These are phyloP conservation scores for Caenorhabditis latens DNA, from an alignment of 1,140 invertebrate species.

Conservation along the genomic window DNA sequence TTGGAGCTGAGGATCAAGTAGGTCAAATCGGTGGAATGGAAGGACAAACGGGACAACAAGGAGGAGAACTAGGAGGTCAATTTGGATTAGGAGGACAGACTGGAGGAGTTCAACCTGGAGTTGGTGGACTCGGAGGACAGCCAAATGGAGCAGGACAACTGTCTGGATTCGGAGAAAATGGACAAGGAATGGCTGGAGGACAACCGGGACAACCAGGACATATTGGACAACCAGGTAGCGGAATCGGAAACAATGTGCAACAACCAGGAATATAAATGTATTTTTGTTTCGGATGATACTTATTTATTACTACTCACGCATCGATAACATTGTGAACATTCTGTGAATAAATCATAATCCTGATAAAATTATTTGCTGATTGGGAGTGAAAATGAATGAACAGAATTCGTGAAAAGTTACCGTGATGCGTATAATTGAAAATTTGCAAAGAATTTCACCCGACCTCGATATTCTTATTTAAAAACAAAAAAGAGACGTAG, in stretches of 20 bases:
- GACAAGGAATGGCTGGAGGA: constrained; percentile 5
- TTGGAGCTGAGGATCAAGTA: not conserved
- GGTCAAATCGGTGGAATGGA: constrained; percentile 13
- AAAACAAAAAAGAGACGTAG: too few species aligned
- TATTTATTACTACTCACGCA: not conserved
- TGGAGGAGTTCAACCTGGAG: not conserved
- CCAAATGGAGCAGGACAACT: not conserved
- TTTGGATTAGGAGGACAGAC: constrained; percentile 7
- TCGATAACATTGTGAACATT: not conserved
- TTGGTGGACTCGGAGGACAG: not conserved
- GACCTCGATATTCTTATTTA: too few species aligned
- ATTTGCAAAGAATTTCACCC: too few species aligned
- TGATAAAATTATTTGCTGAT: too few species aligned
- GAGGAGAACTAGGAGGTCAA: not conserved
- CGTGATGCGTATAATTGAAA: too few species aligned
- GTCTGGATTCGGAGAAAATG: not conserved
- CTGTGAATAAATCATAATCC: not conserved
- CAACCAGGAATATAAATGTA: constrained; percentile 13
- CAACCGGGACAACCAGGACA: not conserved
- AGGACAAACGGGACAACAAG: constrained; percentile 29
- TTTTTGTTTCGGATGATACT: not conserved
- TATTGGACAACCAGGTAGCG: constrained; percentile 1
- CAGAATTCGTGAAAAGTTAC: too few species aligned
- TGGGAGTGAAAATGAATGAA: too few species aligned
- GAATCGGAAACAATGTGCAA: not conserved